These are phyloP conservation scores for Cydia splendana DNA, from an alignment of 1,140 invertebrate species.

Conservation along the genomic window DNA sequence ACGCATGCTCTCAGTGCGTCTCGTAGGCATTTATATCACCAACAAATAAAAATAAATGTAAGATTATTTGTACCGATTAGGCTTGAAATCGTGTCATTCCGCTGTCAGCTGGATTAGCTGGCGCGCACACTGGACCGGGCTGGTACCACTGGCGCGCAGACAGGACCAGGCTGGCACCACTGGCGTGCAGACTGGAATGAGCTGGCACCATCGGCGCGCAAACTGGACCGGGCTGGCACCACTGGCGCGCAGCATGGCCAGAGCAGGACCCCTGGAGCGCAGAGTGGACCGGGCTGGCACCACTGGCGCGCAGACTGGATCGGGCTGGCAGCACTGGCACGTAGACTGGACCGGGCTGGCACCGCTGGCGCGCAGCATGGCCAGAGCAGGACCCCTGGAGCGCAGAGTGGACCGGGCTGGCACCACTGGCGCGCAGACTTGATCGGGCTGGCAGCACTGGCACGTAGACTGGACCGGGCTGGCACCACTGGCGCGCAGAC, in stretches of 20 bases:
- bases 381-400: neutral
- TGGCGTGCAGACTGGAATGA: neutral
- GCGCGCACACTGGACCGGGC: constrained; percentile 10
- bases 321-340: neutral
- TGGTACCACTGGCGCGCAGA: neutral
- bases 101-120: neutral
- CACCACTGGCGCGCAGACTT: neutral
- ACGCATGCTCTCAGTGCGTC: too few species aligned
- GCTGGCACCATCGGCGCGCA: neutral
- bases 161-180: neutral
- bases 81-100: too few species aligned
- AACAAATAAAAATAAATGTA: too few species aligned
- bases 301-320: neutral
- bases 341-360: neutral
- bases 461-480: neutral
- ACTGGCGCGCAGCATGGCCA: neutral
- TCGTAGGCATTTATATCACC: too few species aligned
- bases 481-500: neutral
- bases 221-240: neutral
- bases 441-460: neutral
- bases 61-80: neutral
- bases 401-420: neutral
- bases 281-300: neutral
- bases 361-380: neutral
- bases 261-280: neutral